Base-by-base conservation (phyloP, 2,888 invertebrate genomes). In the Tricholauxania praeusta region DNA sequence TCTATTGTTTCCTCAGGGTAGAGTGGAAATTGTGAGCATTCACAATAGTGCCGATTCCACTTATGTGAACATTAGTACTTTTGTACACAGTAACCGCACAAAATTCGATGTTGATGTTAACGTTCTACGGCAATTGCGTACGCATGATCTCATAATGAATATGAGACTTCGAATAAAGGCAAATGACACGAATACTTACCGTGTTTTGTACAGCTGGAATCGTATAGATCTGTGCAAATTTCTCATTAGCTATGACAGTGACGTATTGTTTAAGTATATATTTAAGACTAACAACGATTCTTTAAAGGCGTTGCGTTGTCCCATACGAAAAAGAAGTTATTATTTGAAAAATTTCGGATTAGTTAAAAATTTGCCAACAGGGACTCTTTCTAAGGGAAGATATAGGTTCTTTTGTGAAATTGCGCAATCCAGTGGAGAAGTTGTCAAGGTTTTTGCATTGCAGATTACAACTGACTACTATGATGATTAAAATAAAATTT, bases 61-160 rank as follows among this genome's bases (percentile, higher is more conserved):
- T 12, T 82, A 76, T 17, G 53, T 82, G 73, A 65, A 71, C n/a
- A 74, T 72, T 0, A 1, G 3, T 12, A 53, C 75, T 8, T 10
- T 7, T 0, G 65, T 79, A 7, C 69, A 79, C 39, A 72, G 70
- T 1, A 66, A 79, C 72, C 78, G 77, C 14, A 66, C 28, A 2
- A 55, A 63, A 7, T 81, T 82, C 47, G 79, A 78, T 47, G 2
- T 82, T 0, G 15, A 22, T 19, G 65, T 79, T 0, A 49, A n/a
- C 32, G 62, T 82, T 2, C 71, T 63, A 6, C 74, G 76, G 0
- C 71, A 75, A 14, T 5, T 82, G 72, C 78, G 78, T 8, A 79
- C 77, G 22, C 83, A 82, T 17, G 77, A 80, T 73, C 73, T 82
- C 28, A 57, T 79, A 7, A 74, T 82, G 75, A 83, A 81, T 22